Base-by-base conservation (phyloP, 2,888 invertebrate genomes). In the Furcula furcula region DNA sequence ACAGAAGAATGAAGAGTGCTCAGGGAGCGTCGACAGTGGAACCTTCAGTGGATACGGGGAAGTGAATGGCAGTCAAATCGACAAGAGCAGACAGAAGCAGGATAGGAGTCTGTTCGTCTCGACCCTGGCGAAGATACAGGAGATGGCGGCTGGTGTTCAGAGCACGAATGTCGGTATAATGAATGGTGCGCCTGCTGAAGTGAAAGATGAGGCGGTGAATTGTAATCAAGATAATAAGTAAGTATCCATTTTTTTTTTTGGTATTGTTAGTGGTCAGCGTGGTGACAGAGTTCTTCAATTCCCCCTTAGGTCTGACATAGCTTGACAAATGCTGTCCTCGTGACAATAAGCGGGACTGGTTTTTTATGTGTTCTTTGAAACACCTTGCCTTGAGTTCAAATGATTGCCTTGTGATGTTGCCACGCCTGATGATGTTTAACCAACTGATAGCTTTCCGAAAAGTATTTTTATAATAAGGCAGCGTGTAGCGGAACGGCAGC, bases 61-160 rank as follows among this genome's bases (percentile, higher is more conserved):
- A 64, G 72, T 86, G 4, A 87, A 87, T 39, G 87, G 87, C 29
- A 63, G 70, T 29, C 74, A 76, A 40, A 63, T 48, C 18, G 87
- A 87, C 29, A 85, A 80, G 43, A 71, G 56, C 56, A 76, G 76
- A 54, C 60, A 66, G 47, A 87, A 85, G 57, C 83, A 74, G 47
- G 90, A 89, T 40, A 89, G 82, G 48, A 74, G 56, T 49, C 80
- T 86, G 32, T 93, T 92, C 52, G 90, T 92, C 18, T 86, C 91
- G 29, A 92, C 92, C 0, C 64, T 93, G 31, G 90, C 91, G 21
- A 90, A 92, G 58, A 93, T 93, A 73, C 92, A 92, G 44, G 93
- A 92, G 62, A 91, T 91, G 37, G 80, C 90, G 33, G 84, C 90
- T 2, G 78, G 82, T 33, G 60, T 76, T 52, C 80, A 80, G 43